Percentiles rank a stretch among this genome's conserved stretches.
phyloP scores from a whole-genome alignment of 2,797 vertebrate genomes.

The Dicrostonyx torquatus region DNA sequence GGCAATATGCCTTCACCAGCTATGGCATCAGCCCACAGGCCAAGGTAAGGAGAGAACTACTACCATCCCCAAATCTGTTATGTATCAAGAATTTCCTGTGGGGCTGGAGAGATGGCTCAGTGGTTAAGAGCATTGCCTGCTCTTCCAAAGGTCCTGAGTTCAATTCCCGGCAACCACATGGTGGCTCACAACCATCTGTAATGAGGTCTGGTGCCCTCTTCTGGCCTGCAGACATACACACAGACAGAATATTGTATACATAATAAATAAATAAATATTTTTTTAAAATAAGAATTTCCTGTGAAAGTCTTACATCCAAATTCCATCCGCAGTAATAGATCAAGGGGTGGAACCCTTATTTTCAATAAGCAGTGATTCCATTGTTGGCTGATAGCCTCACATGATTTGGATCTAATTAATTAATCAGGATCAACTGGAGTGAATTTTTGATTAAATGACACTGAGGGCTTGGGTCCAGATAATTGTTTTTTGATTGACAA shows the following conservation, averaged over 20 bases:
- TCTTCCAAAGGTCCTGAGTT: too few relatives aligned
- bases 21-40: constrained; percentile 96
- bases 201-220: too few relatives aligned
- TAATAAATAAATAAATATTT: too few relatives aligned
- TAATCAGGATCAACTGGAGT: neutral
- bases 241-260: too few relatives aligned
- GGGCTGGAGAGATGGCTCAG: too few relatives aligned
- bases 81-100: neutral
- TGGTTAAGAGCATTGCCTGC: too few relatives aligned
- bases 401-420: neutral
- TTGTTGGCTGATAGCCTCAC: neutral
- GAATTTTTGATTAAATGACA: constrained; percentile 3
- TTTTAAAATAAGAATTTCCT: neutral
- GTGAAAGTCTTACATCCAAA: neutral
- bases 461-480: neutral
- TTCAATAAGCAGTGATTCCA: neutral
- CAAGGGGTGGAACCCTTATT: neutral
- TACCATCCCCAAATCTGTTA: neutral
- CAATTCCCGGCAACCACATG: too few relatives aligned
- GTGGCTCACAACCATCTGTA: too few relatives aligned
- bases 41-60: constrained; percentile 88
- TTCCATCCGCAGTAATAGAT: neutral
- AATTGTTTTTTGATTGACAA: neutral
- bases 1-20: constrained; percentile 95
- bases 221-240: too few relatives aligned